Percentiles rank a stretch among this genome's conserved stretches.
phyloP scores from a whole-genome alignment of 2,797 vertebrate genomes.

The Rhinophrynus dorsalis region DNA sequence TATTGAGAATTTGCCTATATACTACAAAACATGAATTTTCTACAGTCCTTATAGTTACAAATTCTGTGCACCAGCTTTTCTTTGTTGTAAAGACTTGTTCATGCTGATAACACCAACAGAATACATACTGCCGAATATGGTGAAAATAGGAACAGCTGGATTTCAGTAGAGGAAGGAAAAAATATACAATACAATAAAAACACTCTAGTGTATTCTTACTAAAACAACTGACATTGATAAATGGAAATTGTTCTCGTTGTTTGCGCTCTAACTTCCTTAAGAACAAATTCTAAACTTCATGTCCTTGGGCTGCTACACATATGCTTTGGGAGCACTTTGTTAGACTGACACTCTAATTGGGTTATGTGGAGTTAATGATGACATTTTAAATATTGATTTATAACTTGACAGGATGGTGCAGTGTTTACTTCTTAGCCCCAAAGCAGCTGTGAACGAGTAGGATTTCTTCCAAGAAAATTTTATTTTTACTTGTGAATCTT shows the following conservation, averaged over 20 bases:
- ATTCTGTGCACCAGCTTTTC: background rate
- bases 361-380: conserved; percentile 36
- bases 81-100: background rate
- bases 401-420: background rate
- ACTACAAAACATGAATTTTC: too few relatives aligned
- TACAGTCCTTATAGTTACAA: too few relatives aligned
- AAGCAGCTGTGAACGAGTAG: background rate
- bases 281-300: background rate
- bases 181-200: background rate
- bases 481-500: background rate
- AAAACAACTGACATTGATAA: conserved; percentile 40
- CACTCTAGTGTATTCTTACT: conserved; percentile 7
- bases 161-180: background rate
- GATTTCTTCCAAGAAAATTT: background rate
- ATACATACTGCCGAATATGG: background rate
- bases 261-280: conserved; percentile 23
- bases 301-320: conserved; percentile 21
- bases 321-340: conserved; percentile 21
- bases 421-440: background rate
- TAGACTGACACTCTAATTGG: conserved; percentile 25
- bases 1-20: too few relatives aligned
- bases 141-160: conserved; percentile 11
- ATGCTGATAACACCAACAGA: background rate
- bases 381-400: conserved; percentile 42
- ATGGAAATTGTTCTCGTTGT: conserved; percentile 20